These are phyloP conservation scores for Streblospio benedicti DNA, from an alignment of 1,140 invertebrate species.

Conservation along the genomic window DNA sequence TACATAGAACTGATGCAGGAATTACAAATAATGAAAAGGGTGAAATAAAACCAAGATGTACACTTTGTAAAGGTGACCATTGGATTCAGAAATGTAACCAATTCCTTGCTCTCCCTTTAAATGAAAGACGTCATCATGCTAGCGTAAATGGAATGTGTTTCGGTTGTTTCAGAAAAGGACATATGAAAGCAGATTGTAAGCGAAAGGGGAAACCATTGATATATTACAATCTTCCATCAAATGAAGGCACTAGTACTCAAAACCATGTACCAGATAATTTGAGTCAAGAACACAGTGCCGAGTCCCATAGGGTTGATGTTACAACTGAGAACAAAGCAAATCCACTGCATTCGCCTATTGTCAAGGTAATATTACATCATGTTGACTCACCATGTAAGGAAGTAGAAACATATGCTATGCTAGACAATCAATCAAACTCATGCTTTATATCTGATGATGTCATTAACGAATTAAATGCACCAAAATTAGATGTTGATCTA, in stretches of 20 bases:
- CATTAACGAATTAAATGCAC: background rate
- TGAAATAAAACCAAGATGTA: no score
- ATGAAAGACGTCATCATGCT: conserved; percentile 1
- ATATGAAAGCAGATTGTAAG: background rate
- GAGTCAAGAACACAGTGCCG: no score
- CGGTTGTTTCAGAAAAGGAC: background rate
- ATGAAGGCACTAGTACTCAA: no score
- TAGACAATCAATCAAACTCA: background rate
- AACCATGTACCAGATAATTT: no score
- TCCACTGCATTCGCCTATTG: no score
- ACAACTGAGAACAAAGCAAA: no score
- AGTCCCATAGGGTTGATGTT: no score
- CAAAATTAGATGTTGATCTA: background rate
- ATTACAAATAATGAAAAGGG: no score
- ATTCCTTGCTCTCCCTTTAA: background rate
- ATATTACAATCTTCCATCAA: conserved; percentile 1
- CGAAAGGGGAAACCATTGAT: background rate
- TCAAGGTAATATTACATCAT: no score
- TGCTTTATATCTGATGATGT: background rate
- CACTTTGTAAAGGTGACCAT: no score
- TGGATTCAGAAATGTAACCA: background rate
- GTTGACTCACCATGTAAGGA: no score
- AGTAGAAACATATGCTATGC: conserved; percentile 12
- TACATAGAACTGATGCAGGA: no score
- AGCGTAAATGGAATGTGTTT: conserved; percentile 9